Evolutionary conservation across 2,888 invertebrate species (phyloP), one percentile per base, ranked within the genome.

Genomic region (Sicus ferrugineus): DNA sequence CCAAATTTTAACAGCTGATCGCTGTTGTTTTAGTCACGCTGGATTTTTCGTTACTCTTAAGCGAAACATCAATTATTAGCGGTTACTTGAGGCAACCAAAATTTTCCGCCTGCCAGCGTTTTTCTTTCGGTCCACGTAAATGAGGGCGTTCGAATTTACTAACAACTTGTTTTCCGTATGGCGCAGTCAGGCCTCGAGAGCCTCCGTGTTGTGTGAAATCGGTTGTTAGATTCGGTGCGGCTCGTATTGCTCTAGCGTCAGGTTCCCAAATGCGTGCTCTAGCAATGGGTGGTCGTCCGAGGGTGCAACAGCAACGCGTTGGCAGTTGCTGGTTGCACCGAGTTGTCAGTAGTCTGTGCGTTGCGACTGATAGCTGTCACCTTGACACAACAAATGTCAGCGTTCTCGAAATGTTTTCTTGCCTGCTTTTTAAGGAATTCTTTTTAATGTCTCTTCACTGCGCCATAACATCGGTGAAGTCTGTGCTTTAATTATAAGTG

Each of bases 1-100:
- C 19, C 28, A 54, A 38, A 26, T 6, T 26, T 69, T n/a, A 66
- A 46, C 67, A 63, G 48, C n/a, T 23, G 46, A 62, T 23, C n/a
- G n/a, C 28, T 62, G 30, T 48, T 28, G 26, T n/a, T 48, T 63
- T 50, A 48, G 63, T 48, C 28, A 63, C 21, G 28, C 48, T 26
- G 19, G 7, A 42, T 26, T n/a, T n/a, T 63, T 30, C 28, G 48
- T 19, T 63, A 30, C 30, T 14, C 42, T 23, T 38, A 59, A 69
- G 72, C 73, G 67, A 70, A 70, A 73, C 72, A 73, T 72, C 71
- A 68, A 71, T 74, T 72, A 74, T 70, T 48, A 70, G 67, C 70
- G 71, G 71, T 71, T 70, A 58, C 38, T 14, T 23, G 23, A 48
- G 21, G 7, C 26, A n/a, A n/a, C 6, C 26, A n/a, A 5, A 31